These are phyloP conservation scores for Mus caroli DNA, from an alignment of 2,797 vertebrate species.

Conservation along the genomic window DNA sequence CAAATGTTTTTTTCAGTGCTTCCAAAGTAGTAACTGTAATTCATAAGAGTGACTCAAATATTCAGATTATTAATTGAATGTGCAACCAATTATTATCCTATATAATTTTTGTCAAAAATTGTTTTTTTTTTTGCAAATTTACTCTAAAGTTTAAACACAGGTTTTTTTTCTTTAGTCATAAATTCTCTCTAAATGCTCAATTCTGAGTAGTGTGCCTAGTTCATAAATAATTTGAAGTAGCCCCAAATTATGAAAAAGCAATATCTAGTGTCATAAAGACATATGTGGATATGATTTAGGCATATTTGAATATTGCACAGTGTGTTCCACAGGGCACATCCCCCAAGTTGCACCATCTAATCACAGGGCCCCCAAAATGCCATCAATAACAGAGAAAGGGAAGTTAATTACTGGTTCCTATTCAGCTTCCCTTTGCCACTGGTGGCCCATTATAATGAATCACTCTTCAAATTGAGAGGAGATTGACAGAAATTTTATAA, in stretches of 20 bases:
- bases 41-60: not conserved
- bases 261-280: not conserved
- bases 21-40: not conserved
- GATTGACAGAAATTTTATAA: constrained; percentile 90
- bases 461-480: constrained; percentile 85
- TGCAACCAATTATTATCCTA: not conserved
- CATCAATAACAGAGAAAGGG: constrained; percentile 87
- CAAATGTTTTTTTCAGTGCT: constrained; percentile 21
- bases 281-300: constrained; percentile 48
- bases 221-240: constrained; percentile 32
- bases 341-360: constrained; percentile 76
- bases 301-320: constrained; percentile 57
- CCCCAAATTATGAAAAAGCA: not conserved
- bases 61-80: not conserved
- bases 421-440: constrained; percentile 81
- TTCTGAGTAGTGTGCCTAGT: not conserved
- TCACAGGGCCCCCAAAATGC: constrained; percentile 84
- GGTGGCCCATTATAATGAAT: constrained; percentile 88
- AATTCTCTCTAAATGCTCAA: not conserved
- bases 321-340: constrained; percentile 72
- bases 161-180: not conserved
- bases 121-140: not conserved
- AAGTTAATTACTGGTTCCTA: constrained; percentile 89
- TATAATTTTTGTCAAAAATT: not conserved
- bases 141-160: not conserved